A percentile compares a stretch with the other conserved stretches of the same genome.
Conservation (phyloP, 2,113 vertebrate species). For the Phylloscopus trochiloides region DNA sequence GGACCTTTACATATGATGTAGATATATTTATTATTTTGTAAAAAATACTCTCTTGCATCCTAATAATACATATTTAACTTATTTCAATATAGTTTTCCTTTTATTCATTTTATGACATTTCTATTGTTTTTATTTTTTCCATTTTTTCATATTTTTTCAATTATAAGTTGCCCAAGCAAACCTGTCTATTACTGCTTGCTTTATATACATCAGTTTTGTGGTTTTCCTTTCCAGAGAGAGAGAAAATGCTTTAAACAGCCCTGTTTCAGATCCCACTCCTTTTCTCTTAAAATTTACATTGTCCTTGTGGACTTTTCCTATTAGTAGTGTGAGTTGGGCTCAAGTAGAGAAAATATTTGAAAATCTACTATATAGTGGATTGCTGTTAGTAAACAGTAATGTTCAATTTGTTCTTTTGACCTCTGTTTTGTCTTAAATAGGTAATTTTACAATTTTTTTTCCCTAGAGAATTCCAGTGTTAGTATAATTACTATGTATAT, state of each 20-base stretch:
- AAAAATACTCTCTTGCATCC: background rate
- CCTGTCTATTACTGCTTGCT: background rate
- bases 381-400: background rate
- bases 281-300: background rate
- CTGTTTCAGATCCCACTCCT: background rate
- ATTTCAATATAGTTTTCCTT: background rate
- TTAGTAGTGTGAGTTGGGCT: background rate
- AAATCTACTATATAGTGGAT: background rate
- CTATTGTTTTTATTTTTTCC: accelerated
- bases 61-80: background rate
- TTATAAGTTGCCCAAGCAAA: background rate
- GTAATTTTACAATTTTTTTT: background rate
- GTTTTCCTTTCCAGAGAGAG: background rate
- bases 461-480: background rate
- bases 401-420: background rate
- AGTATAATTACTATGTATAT: background rate
- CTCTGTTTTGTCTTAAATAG: background rate
- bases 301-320: background rate
- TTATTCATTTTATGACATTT: background rate
- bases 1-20: background rate
- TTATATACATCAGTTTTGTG: background rate
- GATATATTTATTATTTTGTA: background rate
- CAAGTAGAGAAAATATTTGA: background rate
- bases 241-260: background rate
- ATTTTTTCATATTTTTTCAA: background rate